A percentile compares a stretch with the other conserved stretches of the same genome.
Conservation (phyloP, 2,888 invertebrate genomes). For the Mesoligia furuncula region DNA sequence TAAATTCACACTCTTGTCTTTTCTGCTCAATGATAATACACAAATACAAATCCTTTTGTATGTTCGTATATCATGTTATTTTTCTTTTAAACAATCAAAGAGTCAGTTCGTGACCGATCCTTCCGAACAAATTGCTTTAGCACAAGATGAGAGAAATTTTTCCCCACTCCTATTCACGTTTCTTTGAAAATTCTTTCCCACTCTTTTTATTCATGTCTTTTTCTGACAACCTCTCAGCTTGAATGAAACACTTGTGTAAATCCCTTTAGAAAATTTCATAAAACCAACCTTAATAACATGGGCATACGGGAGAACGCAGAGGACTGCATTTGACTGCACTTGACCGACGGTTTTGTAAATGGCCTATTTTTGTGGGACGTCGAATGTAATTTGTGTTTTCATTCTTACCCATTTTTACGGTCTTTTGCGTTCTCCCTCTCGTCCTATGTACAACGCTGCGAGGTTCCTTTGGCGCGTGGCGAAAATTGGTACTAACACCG, state of each 20-base stretch:
- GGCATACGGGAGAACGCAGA: conserved; percentile 5
- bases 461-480: neutral
- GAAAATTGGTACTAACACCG: neutral
- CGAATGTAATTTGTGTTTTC: neutral
- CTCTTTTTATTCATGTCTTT: neutral
- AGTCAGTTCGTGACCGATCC: neutral
- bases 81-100: neutral
- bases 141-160: neutral
- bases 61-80: neutral
- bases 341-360: neutral
- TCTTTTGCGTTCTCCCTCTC: conserved; percentile 6
- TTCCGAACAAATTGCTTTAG: neutral
- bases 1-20: conserved; percentile 15
- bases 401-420: too few species aligned
- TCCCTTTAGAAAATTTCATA: neutral
- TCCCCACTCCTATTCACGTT: neutral
- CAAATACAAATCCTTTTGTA: neutral
- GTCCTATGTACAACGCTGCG: neutral
- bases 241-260: conserved; percentile 6
- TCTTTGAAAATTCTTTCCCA: neutral
- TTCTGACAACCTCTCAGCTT: conserved; percentile 7
- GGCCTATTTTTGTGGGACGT: neutral
- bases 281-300: conserved; percentile 1
- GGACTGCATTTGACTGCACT: neutral
- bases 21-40: neutral